Percentiles rank a stretch among this genome's conserved stretches.
phyloP scores from a whole-genome alignment of 2,113 vertebrate species.

The Oxyura jamaicensis region DNA sequence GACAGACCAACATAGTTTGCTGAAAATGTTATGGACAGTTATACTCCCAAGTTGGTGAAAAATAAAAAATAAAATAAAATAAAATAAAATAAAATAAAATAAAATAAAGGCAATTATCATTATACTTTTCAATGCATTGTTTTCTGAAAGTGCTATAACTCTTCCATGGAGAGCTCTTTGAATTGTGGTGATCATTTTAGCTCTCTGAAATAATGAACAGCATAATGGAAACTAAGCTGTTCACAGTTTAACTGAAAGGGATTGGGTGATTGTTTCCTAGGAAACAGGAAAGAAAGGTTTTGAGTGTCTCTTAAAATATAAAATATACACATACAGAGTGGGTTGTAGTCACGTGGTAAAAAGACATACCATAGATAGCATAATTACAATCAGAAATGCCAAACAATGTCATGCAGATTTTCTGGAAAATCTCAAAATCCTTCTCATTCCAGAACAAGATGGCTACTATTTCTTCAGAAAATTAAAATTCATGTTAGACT shows the following conservation, averaged over 20 bases:
- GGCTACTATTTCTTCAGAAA: not conserved
- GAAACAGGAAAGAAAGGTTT: slow-evolving; percentile 41
- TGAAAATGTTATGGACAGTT: not conserved
- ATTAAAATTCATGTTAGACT: not conserved
- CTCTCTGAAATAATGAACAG: not conserved
- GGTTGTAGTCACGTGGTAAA: not conserved
- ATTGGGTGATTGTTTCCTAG: slow-evolving; percentile 31
- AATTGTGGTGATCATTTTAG: slow-evolving; percentile 16
- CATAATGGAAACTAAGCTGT: slow-evolving; percentile 15
- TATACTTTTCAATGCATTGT: not conserved
- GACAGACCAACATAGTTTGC: not conserved
- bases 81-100: not conserved
- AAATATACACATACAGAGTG: not conserved
- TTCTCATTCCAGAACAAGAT: not conserved
- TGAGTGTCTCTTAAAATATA: slow-evolving; percentile 10
- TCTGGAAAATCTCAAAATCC: not conserved
- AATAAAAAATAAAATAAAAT: not conserved
- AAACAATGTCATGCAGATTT: not conserved
- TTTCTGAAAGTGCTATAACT: slow-evolving; percentile 9
- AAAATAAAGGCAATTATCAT: not conserved
- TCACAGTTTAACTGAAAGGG: not conserved
- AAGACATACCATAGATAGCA: not conserved
- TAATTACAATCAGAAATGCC: not conserved
- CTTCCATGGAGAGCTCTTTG: not conserved
- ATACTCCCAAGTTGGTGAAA: not conserved